Evolutionary conservation across 2,888 invertebrate genomes (phyloP), one percentile per base, ranked within the genome.

Genomic region (Tetrapedia diversipes): DNA sequence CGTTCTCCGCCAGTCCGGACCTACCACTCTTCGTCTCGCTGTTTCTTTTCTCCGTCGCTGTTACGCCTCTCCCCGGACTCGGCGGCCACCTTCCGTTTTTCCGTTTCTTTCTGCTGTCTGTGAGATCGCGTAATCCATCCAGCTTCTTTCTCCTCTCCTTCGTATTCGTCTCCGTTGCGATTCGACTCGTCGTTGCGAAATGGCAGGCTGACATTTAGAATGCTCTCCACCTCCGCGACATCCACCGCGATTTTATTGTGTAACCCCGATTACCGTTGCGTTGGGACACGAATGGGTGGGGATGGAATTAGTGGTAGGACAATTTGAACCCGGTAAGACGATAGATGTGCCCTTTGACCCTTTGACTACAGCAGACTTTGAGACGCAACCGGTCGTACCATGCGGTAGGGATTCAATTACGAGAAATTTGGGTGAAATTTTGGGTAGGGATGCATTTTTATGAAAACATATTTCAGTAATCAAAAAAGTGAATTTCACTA

Each of bases 151-250:
- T 7, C 24, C 2, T 27, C n/a, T n/a, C n/a, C n/a, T 43, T 41
- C 39, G 22, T 45, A 16, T 16, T 19, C 10, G 2, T 24, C 37
- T 34, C 29, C 24, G 39, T 32, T 11, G 29, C 7, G 8, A 24
- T 37, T 22, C 14, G 14, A 1, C 29, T 41, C 29, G 22, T 32
- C n/a, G 45, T 68, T 64, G 75, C 68, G 63, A 75, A 75, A 68
- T 68, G 77, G 47, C 77, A 77, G 63, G 27, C 64, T 63, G 75
- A 67, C 76, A 77, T 76, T 76, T 76, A 47, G 54, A 76, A 41
- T 41, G 34, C 19, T 22, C 29, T 10, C 19, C 57, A n/a, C 67
- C 37, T 22, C 54, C 45, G 57, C 56, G 65, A 71, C 74, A 71
- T 39, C 57, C 41, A 47, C 16, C 27, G 32, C 22, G 37, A 59